Evolutionary conservation across 53 echinoderm and acorn worm genomes (phyloP), one percentile per base, ranked within the genome.

Genomic region (Hippasteria phrygiana): DNA sequence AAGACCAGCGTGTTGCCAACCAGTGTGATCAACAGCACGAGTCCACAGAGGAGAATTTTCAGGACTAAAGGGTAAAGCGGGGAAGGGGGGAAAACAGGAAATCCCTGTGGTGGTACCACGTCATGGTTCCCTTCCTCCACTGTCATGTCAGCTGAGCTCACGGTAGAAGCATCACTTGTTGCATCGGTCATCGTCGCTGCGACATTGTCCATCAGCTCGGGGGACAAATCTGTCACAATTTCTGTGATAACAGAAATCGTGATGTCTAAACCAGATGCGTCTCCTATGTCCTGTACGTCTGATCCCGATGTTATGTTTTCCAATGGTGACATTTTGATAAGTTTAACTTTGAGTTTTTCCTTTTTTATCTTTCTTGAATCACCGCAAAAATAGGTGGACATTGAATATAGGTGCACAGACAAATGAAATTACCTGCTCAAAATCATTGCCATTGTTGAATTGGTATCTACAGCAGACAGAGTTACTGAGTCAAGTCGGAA

Each of bases 1-100:
- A 93, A 71, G 9, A 93, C 90, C 32, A 93, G 77, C 22, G 64
- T 33, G 73, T 93, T 93, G 31, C 90, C 93, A 2, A 43, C 71
- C 5, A 93, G 62, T 8, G 93, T 93, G 6, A 90, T 54, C 27
- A 93, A 26, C 22, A 88, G 71, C 50, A 93, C 59, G 13, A 70
- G 29, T 2, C 62, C 78, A 46, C 81, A 62, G 20, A 85, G 1
- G 50, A 50, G 16, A 9, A 29, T 50, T 31, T 85, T 85, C 85
- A 85, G 50, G 47, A 50, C 24, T 20, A 85, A 83, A 20, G 4
- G 35, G 26, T 50, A 70, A 9, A 85, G 16, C 36, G 85, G 85
- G 2, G 43, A 50, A 11, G 85, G 85, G 5, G 85, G 85, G 51
- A 85, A 70, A 11, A 12, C 70, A 1, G 85, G 85, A 11, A 74